A percentile compares a stretch with the other conserved stretches of the same genome.
Evolutionary conservation across 2,797 vertebrate genomes (phyloP).

Genomic region (Gouania willdenowi): DNA sequence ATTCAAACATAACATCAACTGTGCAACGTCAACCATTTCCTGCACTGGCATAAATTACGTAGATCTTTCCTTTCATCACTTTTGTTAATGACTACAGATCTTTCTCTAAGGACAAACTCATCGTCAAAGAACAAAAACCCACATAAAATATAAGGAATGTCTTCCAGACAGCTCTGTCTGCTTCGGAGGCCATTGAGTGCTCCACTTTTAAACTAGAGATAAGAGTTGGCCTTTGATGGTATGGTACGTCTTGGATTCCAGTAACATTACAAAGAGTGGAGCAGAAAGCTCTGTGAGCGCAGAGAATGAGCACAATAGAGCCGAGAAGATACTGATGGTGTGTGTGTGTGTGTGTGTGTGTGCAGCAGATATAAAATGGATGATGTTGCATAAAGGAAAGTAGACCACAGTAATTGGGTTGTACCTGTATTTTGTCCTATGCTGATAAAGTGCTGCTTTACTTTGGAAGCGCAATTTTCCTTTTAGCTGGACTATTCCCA

Average conservation of each 20-base stretch:
- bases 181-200: neutral
- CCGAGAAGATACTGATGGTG: neutral
- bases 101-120: too few relatives aligned
- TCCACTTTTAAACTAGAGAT: neutral
- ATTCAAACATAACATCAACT: too few relatives aligned
- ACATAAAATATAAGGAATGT: neutral
- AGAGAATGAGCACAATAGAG: neutral
- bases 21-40: too few relatives aligned
- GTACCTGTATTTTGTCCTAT: slow-evolving; percentile 24
- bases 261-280: neutral
- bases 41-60: too few relatives aligned
- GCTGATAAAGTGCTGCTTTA: slow-evolving; percentile 27
- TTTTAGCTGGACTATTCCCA: slow-evolving; percentile 29
- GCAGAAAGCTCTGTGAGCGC: neutral
- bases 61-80: too few relatives aligned
- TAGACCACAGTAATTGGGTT: slow-evolving; percentile 15
- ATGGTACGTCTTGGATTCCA: slow-evolving; percentile 2
- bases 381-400: slow-evolving; percentile 3
- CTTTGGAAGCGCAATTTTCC: slow-evolving; percentile 11
- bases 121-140: neutral
- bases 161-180: neutral
- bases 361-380: slow-evolving; percentile 12
- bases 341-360: too few relatives aligned
- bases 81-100: too few relatives aligned
- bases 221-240: neutral